Evolutionary conservation across 2,113 vertebrate species (phyloP).

Genomic region (Cyprinodon variegatus): DNA sequence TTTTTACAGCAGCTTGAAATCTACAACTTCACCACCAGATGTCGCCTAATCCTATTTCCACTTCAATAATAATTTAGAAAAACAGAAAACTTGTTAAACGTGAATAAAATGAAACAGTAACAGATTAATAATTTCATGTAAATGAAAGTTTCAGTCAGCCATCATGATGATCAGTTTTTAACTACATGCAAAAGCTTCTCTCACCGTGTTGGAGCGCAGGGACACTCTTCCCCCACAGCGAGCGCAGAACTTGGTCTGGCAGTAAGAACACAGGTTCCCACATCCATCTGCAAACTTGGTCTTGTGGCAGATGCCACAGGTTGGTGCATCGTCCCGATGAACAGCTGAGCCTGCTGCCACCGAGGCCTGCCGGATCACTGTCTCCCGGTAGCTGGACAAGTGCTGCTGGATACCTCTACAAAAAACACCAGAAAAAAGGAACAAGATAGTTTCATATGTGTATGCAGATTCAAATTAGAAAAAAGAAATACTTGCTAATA

Average conservation of each 20-base stretch:
- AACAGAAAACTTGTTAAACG: neutral
- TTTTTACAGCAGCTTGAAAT: neutral
- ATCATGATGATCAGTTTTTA: neutral
- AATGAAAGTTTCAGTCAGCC: neutral
- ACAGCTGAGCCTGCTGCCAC: constrained; percentile 76
- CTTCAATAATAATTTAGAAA: neutral
- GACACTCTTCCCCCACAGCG: constrained; percentile 96
- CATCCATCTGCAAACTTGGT: constrained; percentile 99
- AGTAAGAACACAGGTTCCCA: constrained; percentile 96
- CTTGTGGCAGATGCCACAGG: constrained; percentile 97
- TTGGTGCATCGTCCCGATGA: constrained; percentile 96
- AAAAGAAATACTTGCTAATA: neutral
- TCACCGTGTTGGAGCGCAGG: constrained; percentile 93
- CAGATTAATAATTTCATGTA: neutral
- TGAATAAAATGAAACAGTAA: neutral
- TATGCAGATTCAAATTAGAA: neutral
- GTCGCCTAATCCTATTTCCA: neutral
- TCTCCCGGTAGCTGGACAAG: constrained; percentile 96
- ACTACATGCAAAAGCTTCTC: neutral
- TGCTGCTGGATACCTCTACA: constrained; percentile 95
- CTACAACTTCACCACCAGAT: neutral
- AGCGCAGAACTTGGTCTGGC: constrained; percentile 98
- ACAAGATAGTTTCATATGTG: neutral
- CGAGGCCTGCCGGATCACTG: constrained; percentile 88
- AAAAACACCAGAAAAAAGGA: constrained; percentile 2